Conservation (phyloP, 92 coral and sea anemone species). For the Ricordea florida region DNA sequence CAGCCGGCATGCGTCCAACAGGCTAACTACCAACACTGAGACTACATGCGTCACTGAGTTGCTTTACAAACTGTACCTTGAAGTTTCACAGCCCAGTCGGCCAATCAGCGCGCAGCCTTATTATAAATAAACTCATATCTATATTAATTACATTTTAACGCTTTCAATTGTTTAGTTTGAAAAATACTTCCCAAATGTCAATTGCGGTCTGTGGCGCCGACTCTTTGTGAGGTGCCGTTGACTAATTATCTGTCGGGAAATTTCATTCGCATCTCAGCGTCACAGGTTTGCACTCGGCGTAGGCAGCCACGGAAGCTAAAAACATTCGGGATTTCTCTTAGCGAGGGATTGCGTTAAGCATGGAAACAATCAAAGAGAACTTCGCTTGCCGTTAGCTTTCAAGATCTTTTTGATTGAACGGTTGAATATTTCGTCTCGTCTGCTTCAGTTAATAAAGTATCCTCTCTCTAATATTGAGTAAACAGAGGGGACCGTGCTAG, state of each 20-base stretch:
- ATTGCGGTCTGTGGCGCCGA: constrained; percentile 83
- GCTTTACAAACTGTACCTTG: constrained; percentile 94
- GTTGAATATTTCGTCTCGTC: neutral
- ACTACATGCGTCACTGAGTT: constrained; percentile 88
- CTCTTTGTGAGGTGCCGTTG: constrained; percentile 67
- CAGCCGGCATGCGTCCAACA: constrained; percentile 69
- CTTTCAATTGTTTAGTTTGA: constrained; percentile 96
- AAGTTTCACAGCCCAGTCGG: constrained; percentile 87
- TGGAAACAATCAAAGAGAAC: constrained; percentile 12
- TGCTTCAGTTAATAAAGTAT: constrained; percentile 38
- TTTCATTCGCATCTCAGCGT: constrained; percentile 54
- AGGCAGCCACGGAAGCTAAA: constrained; percentile 15
- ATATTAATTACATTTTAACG: constrained; percentile 99
- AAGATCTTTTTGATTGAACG: constrained; percentile 10
- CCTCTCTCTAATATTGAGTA: constrained; percentile 66
- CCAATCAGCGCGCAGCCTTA: constrained; percentile 93
- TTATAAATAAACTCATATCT: constrained; percentile 99
- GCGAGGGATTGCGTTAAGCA: neutral
- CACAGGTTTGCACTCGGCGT: neutral
- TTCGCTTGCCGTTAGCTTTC: no score
- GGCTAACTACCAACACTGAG: constrained; percentile 40
- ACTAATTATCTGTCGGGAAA: constrained; percentile 63
- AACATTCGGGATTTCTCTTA: neutral
- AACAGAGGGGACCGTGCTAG: constrained; percentile 59
- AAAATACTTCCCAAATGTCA: constrained; percentile 93